phyloP scores from a whole-genome alignment of 1,140 invertebrate species.

The Schlechtendalia chinensis region DNA sequence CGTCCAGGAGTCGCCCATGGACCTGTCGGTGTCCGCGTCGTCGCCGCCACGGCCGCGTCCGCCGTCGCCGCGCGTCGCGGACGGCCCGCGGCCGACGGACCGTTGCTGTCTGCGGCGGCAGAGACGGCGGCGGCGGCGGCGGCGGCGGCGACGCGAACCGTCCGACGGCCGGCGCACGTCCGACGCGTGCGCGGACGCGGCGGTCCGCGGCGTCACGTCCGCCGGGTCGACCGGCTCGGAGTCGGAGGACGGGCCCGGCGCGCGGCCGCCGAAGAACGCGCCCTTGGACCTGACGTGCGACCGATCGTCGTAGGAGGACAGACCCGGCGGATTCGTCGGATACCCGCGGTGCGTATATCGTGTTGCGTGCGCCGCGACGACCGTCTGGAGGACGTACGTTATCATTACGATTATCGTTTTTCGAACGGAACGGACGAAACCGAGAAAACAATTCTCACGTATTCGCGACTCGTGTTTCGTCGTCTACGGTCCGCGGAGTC shows the following conservation, averaged over 20 bases:
- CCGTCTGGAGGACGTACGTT: too few relatives aligned
- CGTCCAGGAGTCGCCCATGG: constrained; percentile 51
- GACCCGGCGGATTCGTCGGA: too few relatives aligned
- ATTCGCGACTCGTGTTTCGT: too few relatives aligned
- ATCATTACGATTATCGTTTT: too few relatives aligned
- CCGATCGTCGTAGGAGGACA: neutral
- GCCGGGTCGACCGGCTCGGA: neutral
- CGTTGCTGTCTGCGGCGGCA: neutral
- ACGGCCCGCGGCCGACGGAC: constrained; percentile 41
- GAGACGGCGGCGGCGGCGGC: neutral
- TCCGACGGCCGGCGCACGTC: too few relatives aligned
- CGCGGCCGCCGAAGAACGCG: neutral
- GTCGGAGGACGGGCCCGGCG: neutral
- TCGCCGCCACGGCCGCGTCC: neutral
- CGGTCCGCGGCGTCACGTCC: neutral
- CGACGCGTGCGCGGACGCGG: neutral
- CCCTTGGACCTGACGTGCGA: constrained; percentile 6
- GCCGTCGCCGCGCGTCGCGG: constrained; percentile 1
- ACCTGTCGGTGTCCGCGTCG: constrained; percentile 49
- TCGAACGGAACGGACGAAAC: too few relatives aligned
- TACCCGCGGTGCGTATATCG: too few relatives aligned
- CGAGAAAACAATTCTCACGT: too few relatives aligned
- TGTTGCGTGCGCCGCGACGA: too few relatives aligned
- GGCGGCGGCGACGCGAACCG: neutral
- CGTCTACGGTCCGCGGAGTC: too few relatives aligned